These are phyloP conservation scores for Pangasius larnaudii DNA, from an alignment of 2,797 vertebrate species.

Conservation along the genomic window DNA sequence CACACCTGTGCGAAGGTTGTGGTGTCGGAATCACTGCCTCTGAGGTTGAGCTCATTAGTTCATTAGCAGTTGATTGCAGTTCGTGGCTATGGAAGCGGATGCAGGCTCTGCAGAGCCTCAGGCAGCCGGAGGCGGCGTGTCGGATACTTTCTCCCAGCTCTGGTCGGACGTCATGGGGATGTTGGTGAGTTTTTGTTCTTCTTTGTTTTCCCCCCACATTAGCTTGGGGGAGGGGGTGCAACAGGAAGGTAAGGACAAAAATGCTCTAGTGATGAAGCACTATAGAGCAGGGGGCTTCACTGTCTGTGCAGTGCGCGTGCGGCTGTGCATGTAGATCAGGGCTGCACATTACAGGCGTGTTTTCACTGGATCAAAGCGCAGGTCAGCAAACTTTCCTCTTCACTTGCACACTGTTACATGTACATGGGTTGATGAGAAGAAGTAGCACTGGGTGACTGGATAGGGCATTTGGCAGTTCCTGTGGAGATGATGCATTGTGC, in stretches of 20 bases:
- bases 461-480: neutral
- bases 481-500: neutral
- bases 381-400: neutral
- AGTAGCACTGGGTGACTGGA: neutral
- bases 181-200: constrained; percentile 83
- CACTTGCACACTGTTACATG: neutral
- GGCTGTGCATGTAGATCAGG: constrained; percentile 57
- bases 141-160: constrained; percentile 88
- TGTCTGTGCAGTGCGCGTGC: constrained; percentile 45
- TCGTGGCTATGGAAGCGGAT: constrained; percentile 72
- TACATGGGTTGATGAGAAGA: neutral
- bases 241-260: constrained; percentile 60
- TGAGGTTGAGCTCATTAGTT: neutral
- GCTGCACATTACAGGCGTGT: neutral
- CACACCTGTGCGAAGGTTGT: neutral
- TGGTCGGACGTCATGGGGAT: constrained; percentile 98
- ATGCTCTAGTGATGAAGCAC: constrained; percentile 46
- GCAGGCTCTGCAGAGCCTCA: constrained; percentile 68
- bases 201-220: neutral
- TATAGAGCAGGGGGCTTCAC: constrained; percentile 48
- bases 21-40: neutral
- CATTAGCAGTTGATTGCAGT: neutral
- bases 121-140: constrained; percentile 63
- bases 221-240: constrained; percentile 48
- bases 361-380: neutral